Conservation (phyloP, 2,113 vertebrate species). For the Oceanites oceanicus region DNA sequence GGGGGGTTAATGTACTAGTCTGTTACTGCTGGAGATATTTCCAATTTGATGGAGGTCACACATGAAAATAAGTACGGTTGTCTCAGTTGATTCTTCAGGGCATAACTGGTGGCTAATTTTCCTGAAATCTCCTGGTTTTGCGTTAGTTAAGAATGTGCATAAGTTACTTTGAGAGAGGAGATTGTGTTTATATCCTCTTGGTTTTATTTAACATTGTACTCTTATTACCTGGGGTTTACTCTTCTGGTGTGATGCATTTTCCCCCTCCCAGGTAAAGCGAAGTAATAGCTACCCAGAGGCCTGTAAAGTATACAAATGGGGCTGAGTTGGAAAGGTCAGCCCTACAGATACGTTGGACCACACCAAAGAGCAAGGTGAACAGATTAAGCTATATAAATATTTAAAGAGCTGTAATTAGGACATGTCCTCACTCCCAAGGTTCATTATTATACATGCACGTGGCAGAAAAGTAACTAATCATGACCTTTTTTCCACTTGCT, state of each 20-base stretch:
- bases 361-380: not conserved
- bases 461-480: constrained; percentile 3
- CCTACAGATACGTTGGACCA: not conserved
- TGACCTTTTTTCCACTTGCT: not conserved
- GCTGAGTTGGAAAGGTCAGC: not conserved
- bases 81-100: not conserved
- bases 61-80: not conserved
- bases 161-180: not conserved
- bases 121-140: not conserved
- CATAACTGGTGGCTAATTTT: not conserved
- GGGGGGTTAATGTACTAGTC: not conserved
- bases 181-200: not conserved
- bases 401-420: constrained; percentile 49
- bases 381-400: constrained; percentile 52
- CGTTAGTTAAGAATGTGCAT: not conserved
- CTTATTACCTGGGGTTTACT: not conserved
- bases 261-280: not conserved
- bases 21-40: not conserved
- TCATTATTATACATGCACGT: not conserved
- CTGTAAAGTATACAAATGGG: not conserved
- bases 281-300: not conserved
- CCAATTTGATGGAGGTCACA: not conserved
- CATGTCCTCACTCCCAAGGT: not conserved
- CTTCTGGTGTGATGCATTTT: not conserved
- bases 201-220: not conserved